Evolutionary conservation across 1,140 invertebrate genomes (phyloP).

Genomic region (Cydia splendana): DNA sequence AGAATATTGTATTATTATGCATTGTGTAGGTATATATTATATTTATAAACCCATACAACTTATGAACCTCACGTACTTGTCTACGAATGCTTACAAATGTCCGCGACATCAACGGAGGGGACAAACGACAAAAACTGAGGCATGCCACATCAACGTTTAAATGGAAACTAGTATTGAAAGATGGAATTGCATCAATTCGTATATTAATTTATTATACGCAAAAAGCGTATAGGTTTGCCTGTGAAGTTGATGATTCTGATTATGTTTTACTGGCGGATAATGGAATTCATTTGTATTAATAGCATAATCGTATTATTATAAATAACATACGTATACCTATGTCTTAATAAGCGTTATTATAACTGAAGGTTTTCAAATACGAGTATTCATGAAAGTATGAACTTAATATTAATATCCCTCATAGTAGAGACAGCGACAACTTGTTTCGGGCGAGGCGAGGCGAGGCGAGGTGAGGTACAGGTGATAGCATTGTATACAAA

Average conservation of each 20-base stretch:
- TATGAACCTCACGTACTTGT: background rate
- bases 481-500: no score
- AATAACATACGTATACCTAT: background rate
- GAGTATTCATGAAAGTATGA: no score
- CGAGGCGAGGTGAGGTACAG: no score
- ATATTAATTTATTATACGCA: conserved; percentile 14
- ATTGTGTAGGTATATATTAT: background rate
- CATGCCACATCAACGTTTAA: conserved; percentile 20
- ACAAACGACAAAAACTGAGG: conserved; percentile 4
- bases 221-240: conserved; percentile 13
- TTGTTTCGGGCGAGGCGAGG: no score
- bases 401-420: no score
- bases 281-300: background rate
- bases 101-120: background rate
- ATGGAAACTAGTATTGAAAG: conserved; percentile 31
- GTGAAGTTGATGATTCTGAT: conserved; percentile 5
- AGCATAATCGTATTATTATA: background rate
- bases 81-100: conserved; percentile 13
- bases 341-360: background rate
- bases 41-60: background rate
- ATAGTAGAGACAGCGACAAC: no score
- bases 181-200: conserved; percentile 17
- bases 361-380: background rate
- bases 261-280: background rate
- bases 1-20: background rate